These are phyloP conservation scores for Teleiodes luculella DNA, from an alignment of 2,888 invertebrate genomes.

Conservation along the genomic window DNA sequence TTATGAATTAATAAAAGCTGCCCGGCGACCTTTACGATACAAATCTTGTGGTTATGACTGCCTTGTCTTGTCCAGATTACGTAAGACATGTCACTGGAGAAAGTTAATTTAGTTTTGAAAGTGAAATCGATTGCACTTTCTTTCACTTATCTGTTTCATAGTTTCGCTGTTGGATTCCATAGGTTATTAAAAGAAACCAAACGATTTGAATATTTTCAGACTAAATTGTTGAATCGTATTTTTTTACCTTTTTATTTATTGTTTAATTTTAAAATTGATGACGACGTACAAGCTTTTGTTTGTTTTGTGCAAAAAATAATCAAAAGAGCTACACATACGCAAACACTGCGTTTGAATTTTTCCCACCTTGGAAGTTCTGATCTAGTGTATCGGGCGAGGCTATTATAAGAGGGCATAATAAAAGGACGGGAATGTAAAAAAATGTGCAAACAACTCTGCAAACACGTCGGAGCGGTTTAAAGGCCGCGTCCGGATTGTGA, in stretches of 20 bases:
- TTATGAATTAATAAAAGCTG: constrained; percentile 38
- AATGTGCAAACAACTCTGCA: constrained; percentile 77
- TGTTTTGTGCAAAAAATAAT: neutral
- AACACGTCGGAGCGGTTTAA: constrained; percentile 77
- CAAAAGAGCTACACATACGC: neutral
- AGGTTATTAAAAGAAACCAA: constrained; percentile 28
- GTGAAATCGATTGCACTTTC: constrained; percentile 79
- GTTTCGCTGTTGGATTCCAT: constrained; percentile 49
- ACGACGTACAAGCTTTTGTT: too few species aligned
- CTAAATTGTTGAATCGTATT: neutral
- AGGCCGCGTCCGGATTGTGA: constrained; percentile 76
- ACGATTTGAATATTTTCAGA: neutral
- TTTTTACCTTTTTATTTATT: neutral
- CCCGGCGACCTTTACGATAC: constrained; percentile 64
- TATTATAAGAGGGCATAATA: constrained; percentile 57
- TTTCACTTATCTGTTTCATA: constrained; percentile 73
- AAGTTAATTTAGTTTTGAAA: constrained; percentile 79
- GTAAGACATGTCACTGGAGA: constrained; percentile 77
- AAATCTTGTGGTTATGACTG: constrained; percentile 66
- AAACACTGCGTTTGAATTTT: constrained; percentile 6
- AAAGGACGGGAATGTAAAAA: constrained; percentile 74
- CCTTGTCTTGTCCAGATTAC: constrained; percentile 71
- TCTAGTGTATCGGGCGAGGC: constrained; percentile 23
- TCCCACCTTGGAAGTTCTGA: constrained; percentile 16
- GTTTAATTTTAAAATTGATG: neutral